Evolutionary conservation across 2,113 vertebrate species (phyloP), one percentile per base, ranked within the genome.

Genomic region (Cyanistes caeruleus): DNA sequence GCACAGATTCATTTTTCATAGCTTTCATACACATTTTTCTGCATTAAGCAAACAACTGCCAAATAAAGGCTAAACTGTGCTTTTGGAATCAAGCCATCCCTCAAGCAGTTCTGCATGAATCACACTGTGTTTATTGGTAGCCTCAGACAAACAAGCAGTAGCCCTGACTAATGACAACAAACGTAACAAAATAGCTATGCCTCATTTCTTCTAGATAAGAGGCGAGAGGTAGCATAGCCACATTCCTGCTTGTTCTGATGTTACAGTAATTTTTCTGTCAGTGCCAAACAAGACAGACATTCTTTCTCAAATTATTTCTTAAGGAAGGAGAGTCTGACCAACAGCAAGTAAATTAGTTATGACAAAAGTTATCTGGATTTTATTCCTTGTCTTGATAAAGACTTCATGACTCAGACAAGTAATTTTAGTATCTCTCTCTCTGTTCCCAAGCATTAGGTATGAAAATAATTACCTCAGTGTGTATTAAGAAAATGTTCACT

Each of bases 11-110:
- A 91, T 96, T 96, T 95, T 95, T 93, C 90, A 91, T 90, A 91
- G 93, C 72, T 93, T 94, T 96, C 85, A 86, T 28, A 95, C 35
- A 91, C 46, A 94, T 95, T 88, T 96, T 94, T 95, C 91, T 93
- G 93, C 93, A 93, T 91, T 93, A 95, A 83, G 82, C 21, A 93
- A 97, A 93, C 85, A 91, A 95, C 75, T 93, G 95, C 35, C 90
- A 96, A 93, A 96, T 90, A 93, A 95, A 94, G 55, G 91, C 82
- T 96, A 96, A 96, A 95, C 78, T 80, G 75, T 85, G 67, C 46
- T 85, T 91, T 59, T 94, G 91, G 93, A 94, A 43, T 55, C 63
- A 56, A 94, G 84, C 84, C 87, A 87, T 85, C 63, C 87, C 78
- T 88, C 9, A 1, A 93, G 93, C 82, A 85, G 78, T 77, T 91